These are phyloP conservation scores for Brachyalestes nurse DNA, from an alignment of 2,797 vertebrate species.

Conservation along the genomic window DNA sequence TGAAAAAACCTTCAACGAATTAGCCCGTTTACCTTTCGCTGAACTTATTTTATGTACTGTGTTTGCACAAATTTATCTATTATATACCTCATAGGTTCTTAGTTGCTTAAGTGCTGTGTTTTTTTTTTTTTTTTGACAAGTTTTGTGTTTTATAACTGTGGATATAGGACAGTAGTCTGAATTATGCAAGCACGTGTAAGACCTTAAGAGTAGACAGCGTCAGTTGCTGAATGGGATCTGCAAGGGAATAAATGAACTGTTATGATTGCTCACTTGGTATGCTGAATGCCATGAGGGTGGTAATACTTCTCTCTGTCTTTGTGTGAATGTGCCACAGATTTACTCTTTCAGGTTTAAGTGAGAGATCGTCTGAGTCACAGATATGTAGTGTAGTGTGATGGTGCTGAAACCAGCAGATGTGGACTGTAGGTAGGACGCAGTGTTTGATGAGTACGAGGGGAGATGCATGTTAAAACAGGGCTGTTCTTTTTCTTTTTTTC, in stretches of 20 bases:
- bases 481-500: neutral
- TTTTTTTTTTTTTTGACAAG: constrained; percentile 44
- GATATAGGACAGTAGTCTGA: constrained; percentile 60
- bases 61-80: constrained; percentile 69
- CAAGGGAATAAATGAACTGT: constrained; percentile 40
- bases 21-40: constrained; percentile 60
- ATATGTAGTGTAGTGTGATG: constrained; percentile 14
- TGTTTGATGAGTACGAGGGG: neutral
- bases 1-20: constrained; percentile 60
- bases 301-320: constrained; percentile 24
- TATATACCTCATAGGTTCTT: constrained; percentile 78
- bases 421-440: neutral
- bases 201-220: neutral
- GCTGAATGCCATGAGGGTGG: constrained; percentile 19
- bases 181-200: constrained; percentile 57
- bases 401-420: constrained; percentile 11
- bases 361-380: constrained; percentile 16
- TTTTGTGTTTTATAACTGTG: constrained; percentile 63
- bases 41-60: constrained; percentile 62
- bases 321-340: constrained; percentile 40
- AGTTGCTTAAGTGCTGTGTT: constrained; percentile 71
- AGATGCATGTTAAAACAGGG: neutral
- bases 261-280: constrained; percentile 15
- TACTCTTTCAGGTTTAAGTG: constrained; percentile 26
- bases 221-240: constrained; percentile 37